Conservation (phyloP, 2,797 vertebrate genomes). For the Anguilla pacifica region DNA sequence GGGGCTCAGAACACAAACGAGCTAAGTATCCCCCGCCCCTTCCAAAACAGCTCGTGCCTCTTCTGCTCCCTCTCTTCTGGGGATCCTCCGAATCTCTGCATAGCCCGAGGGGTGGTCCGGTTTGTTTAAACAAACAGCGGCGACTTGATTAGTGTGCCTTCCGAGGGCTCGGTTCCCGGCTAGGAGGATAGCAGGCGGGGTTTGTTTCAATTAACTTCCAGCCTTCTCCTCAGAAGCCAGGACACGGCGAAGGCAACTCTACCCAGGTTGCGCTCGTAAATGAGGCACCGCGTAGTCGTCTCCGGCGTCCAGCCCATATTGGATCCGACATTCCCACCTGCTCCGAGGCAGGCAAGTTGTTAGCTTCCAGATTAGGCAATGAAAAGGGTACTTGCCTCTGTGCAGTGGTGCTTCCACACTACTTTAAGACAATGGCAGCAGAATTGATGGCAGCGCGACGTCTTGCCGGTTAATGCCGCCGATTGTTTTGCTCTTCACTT, state of each 20-base stretch:
- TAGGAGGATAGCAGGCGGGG: not conserved
- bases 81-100: not conserved
- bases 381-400: not conserved
- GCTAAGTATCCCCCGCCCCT: slow-evolving; percentile 14
- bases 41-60: not conserved
- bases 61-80: not conserved
- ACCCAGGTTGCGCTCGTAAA: not conserved
- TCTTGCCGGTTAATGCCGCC: not conserved
- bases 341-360: not conserved
- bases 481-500: not conserved
- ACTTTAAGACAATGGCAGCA: not conserved
- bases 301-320: not conserved
- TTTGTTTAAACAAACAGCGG: not conserved
- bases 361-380: not conserved
- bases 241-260: not conserved
- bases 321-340: not conserved
- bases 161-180: not conserved
- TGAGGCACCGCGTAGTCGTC: not conserved
- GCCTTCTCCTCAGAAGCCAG: not conserved
- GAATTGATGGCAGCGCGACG: not conserved
- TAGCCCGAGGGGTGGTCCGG: not conserved
- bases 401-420: not conserved
- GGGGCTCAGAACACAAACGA: not conserved
- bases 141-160: slow-evolving; percentile 22
- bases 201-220: slow-evolving; percentile 5